Evolutionary conservation across 2,113 vertebrate species (phyloP), one percentile per base, ranked within the genome.

Genomic region (Stigmatopora argus): DNA sequence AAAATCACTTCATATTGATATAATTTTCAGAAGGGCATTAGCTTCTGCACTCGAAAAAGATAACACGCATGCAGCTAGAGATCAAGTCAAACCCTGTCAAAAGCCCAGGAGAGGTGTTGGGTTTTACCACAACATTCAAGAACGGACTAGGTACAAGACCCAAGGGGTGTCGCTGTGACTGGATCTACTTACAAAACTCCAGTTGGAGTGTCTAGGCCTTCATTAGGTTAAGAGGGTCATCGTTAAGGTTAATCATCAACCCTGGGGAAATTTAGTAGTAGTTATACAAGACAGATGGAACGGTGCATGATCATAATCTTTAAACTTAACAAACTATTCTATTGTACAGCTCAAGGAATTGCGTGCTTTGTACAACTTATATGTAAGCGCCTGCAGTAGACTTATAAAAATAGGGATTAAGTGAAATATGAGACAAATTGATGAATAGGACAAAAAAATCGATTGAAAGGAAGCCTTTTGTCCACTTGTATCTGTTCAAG

Each of bases 91-190:
- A 75, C 47, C 49, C 67, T 41, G 61, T 67, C 69, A 7, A 76
- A 82, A 64, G 31, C 87, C 73, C 83, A 26, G 47, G 84, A 82
- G 86, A 85, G 77, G 84, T 85, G 73, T 87, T 73, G 73, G 78
- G 78, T 86, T 86, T 89, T 84, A 87, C 86, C 87, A 72, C 74
- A 72, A 86, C 85, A 82, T 85, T 84, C 86, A 62, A 79, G 75
- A 77, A 78, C 80, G 79, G 84, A 78, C 67, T 80, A 71, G 23
- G 58, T 79, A 87, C 80, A 77, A 78, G 73, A 71, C 83, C 79
- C 85, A 14, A 8, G 85, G 47, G 78, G 81, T 63, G 51, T 18
- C 11, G 72, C 63, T 68, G 77, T 51, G 84, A 78, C 84, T 80
- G 71, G 84, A 86, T 86, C 79, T 66, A 26, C 73, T 89, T 86